Base-by-base conservation (phyloP, 2,797 vertebrate genomes). In the Gallinago stenura region DNA sequence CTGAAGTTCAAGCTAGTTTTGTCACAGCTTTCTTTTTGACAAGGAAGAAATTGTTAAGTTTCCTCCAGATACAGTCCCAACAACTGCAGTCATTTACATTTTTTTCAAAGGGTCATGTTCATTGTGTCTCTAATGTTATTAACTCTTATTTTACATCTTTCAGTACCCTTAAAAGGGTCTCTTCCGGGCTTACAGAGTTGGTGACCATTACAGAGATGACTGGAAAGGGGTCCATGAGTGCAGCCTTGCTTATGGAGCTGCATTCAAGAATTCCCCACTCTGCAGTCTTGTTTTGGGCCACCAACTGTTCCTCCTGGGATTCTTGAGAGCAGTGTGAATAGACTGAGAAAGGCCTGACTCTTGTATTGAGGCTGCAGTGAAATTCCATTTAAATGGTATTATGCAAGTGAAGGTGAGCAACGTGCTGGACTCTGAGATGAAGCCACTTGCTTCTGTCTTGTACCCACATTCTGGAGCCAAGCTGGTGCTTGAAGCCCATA, bases 181-280 rank as follows among this genome's bases (percentile, higher is more conserved):
- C 31, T 53, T 54, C 43, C 43, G 64, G 21, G 13, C n/a, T 65
- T 68, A 68, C 33, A 25, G 28, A 37, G 6, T 21, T 76, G 37
- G 24, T 79, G 77, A 8, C 57, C 9, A 5, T 85, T 64, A 12
- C 14, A 62, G 64, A 37, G 16, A 10, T 45, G 54, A 68, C 53
- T 53, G 43, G 57, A 41, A 64, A 56, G 33, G 6, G 15, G 21
- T 62, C 43, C 31, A 4, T 4, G 7, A 26, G 70, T 54, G 54
- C 77, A 25, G 0, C 33, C n/a, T 53, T 70, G 31, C 17, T 48
- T 24, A 9, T 0, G 0, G 80, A 66, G 46, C 51, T 53, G 39
- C 45, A 21, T 33, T 19, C 61, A 37, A 30, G 50, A 56, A 39
- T 39, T 82, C 24, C 39, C 64, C 62, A 1, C 64, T 39, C 48